Conservation (phyloP, 2,888 invertebrate species). For the Liodrosophila aerea region DNA sequence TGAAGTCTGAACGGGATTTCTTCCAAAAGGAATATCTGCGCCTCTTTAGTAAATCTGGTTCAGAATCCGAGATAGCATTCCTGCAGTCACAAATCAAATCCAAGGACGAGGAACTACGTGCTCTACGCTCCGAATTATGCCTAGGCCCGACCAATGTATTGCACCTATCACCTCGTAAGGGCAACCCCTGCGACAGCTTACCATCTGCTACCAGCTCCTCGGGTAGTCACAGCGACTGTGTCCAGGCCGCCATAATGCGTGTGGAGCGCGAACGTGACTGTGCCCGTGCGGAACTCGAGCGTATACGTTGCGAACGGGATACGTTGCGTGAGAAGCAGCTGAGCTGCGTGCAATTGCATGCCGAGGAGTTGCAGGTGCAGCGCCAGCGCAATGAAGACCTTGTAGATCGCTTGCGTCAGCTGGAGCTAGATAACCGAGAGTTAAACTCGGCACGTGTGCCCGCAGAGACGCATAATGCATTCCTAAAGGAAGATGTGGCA, state of each 20-base stretch:
- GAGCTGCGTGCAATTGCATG: conserved; percentile 83
- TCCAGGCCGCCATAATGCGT: conserved; percentile 80
- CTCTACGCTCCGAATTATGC: conserved; percentile 70
- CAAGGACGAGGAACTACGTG: conserved; percentile 79
- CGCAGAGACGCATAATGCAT: conserved; percentile 83
- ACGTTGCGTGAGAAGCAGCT: conserved; percentile 84
- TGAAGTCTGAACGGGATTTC: conserved; percentile 81
- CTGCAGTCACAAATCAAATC: conserved; percentile 79
- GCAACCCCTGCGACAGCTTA: conserved; percentile 27
- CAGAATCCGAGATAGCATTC: conserved; percentile 79
- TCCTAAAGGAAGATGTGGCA: conserved; percentile 85
- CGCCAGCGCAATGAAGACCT: conserved; percentile 83
- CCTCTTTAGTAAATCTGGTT: conserved; percentile 74
- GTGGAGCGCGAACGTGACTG: conserved; percentile 84
- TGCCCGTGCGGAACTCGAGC: conserved; percentile 83
- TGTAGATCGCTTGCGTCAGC: conserved; percentile 83
- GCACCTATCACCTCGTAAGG: conserved; percentile 44
- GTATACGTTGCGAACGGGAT: conserved; percentile 85
- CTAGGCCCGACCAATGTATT: conserved; percentile 30
- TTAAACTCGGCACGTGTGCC: conserved; percentile 83
- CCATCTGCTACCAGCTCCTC: conserved; percentile 24
- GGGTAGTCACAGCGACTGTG: conserved; percentile 72
- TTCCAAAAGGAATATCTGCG: conserved; percentile 82
- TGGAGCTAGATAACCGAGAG: conserved; percentile 85
- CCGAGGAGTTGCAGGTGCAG: conserved; percentile 83